These are phyloP conservation scores for Cepphus grylle DNA, from an alignment of 2,113 vertebrate genomes.

Conservation along the genomic window DNA sequence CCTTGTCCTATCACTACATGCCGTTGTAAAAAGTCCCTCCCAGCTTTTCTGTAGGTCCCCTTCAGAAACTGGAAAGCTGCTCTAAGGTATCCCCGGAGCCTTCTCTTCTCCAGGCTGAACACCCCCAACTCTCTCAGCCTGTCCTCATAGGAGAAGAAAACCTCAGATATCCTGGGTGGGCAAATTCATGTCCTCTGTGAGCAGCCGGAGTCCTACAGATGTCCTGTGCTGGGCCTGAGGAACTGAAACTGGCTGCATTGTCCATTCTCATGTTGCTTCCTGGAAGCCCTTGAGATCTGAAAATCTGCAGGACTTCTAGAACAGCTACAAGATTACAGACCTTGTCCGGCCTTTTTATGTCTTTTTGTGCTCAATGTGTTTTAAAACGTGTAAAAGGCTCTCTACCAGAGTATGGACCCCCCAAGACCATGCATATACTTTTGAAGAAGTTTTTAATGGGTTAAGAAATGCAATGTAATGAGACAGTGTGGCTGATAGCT, in stretches of 20 bases:
- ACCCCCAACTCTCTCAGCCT: background rate
- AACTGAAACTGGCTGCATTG: background rate
- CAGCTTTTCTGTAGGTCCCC: background rate
- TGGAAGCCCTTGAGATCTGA: background rate
- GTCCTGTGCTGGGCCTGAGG: background rate
- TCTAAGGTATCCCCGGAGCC: background rate
- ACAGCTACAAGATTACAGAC: background rate
- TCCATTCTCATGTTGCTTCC: background rate
- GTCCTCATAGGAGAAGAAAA: background rate
- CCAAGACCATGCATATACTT: background rate
- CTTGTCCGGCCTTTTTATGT: background rate
- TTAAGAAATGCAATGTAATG: background rate
- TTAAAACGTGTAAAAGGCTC: background rate
- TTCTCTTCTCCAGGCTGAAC: background rate
- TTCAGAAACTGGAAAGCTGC: background rate
- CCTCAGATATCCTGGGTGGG: background rate
- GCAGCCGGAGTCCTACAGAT: background rate
- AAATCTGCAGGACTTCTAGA: background rate
- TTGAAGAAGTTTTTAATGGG: background rate
- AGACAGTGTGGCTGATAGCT: background rate
- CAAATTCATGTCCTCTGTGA: background rate
- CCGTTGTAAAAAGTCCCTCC: background rate
- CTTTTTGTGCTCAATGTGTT: background rate
- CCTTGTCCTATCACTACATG: background rate
- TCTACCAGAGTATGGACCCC: background rate